phyloP scores from a whole-genome alignment of 2,888 invertebrate species.

The Scaptomyza polygonia region DNA sequence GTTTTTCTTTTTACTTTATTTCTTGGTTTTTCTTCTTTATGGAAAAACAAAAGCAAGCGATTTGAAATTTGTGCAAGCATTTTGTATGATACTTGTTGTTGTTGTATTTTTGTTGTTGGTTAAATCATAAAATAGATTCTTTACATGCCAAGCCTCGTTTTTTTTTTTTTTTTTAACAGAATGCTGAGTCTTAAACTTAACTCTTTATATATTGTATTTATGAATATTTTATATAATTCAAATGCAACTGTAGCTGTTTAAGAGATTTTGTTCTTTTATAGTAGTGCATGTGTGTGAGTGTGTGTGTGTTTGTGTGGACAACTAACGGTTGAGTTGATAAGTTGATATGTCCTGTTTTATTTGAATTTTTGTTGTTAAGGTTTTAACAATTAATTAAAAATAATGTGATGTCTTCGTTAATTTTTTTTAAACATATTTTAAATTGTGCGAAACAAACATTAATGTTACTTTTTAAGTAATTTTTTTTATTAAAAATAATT shows the following conservation, averaged over 20 bases:
- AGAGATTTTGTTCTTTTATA: conserved; percentile 1
- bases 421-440: conserved; percentile 5
- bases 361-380: not conserved
- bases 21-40: conserved; percentile 25
- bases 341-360: conserved; percentile 32
- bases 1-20: conserved; percentile 23
- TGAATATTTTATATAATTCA: conserved; percentile 6
- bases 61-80: conserved; percentile 78
- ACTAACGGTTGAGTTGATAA: conserved; percentile 44
- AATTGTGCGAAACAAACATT: conserved; percentile 60
- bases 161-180: conserved; percentile 30
- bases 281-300: conserved; percentile 6
- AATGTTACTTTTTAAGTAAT: conserved; percentile 66
- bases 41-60: conserved; percentile 71
- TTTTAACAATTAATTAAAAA: conserved; percentile 32
- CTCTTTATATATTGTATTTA: conserved; percentile 4
- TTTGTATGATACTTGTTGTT: conserved; percentile 33
- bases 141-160: conserved; percentile 32
- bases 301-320: conserved; percentile 11
- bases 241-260: conserved; percentile 33
- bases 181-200: conserved; percentile 35
- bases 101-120: conserved; percentile 35
- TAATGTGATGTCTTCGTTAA: conserved; percentile 29
- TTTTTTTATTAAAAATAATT: conserved; percentile 60
- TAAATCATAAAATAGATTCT: conserved; percentile 28